These are phyloP conservation scores for Promerops cafer DNA, from an alignment of 2,113 vertebrate genomes.

Conservation along the genomic window DNA sequence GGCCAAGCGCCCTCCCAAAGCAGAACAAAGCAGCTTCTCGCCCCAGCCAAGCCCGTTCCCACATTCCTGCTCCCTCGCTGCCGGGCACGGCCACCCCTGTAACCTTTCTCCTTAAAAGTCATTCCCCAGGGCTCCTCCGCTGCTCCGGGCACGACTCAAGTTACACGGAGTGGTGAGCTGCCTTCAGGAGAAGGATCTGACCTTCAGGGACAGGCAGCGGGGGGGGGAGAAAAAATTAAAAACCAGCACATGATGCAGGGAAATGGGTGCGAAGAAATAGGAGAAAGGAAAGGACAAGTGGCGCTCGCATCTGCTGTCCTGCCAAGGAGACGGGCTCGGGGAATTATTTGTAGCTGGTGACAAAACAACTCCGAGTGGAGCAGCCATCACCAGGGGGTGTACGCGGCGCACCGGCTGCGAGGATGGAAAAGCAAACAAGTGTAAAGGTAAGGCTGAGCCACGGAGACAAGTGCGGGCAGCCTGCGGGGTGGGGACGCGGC, in stretches of 20 bases:
- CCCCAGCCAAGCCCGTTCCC: not conserved
- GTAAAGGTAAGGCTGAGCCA: not conserved
- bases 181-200: not conserved
- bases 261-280: not conserved
- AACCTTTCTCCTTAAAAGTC: not conserved
- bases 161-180: not conserved
- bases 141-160: not conserved
- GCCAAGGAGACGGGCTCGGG: not conserved
- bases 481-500: not conserved
- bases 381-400: conserved; percentile 25
- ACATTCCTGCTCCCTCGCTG: not conserved
- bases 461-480: not conserved
- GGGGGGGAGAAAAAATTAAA: fast-evolving
- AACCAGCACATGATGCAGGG: not conserved
- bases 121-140: not conserved
- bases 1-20: conserved; percentile 52
- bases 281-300: not conserved
- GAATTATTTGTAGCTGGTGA: conserved; percentile 21
- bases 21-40: conserved; percentile 25
- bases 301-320: not conserved
- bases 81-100: not conserved
- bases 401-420: conserved; percentile 9
- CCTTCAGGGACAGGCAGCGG: not conserved
- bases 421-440: conserved; percentile 48
- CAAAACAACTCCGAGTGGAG: conserved; percentile 1